Evolutionary conservation across 2,113 vertebrate species (phyloP).

Genomic region (Pao palembangensis): DNA sequence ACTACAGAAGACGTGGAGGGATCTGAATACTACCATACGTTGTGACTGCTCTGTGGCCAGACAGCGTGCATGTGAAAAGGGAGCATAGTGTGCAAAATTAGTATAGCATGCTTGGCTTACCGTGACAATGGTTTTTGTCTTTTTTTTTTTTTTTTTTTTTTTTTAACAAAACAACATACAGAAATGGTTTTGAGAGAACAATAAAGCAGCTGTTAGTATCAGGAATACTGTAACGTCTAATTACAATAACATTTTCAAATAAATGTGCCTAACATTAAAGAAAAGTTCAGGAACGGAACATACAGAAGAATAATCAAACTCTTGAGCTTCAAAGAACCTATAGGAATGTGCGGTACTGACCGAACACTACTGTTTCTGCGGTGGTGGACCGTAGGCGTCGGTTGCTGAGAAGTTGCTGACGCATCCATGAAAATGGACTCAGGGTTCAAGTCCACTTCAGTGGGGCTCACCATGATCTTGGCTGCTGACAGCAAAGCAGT

Average conservation of each 20-base stretch:
- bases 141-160: constrained; percentile 28
- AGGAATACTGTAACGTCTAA: constrained; percentile 26
- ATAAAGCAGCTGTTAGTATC: constrained; percentile 61
- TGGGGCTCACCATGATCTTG: constrained; percentile 99
- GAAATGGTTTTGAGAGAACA: constrained; percentile 65
- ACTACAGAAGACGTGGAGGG: constrained; percentile 62
- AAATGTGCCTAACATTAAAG: not conserved
- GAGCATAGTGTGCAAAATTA: constrained; percentile 62
- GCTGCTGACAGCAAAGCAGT: constrained; percentile 95
- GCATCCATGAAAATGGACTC: constrained; percentile 88
- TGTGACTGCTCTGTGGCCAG: constrained; percentile 62
- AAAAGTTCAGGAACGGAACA: not conserved
- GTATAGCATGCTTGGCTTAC: constrained; percentile 68
- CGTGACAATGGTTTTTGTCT: constrained; percentile 67
- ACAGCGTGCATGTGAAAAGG: constrained; percentile 69
- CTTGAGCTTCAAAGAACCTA: constrained; percentile 33
- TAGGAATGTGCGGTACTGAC: constrained; percentile 70
- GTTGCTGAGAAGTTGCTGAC: constrained; percentile 67
- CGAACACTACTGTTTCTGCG: constrained; percentile 89
- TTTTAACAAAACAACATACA: constrained; percentile 48
- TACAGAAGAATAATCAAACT: constrained; percentile 16
- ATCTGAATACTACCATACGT: constrained; percentile 72
- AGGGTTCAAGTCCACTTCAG: constrained; percentile 94
- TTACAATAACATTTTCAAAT: not conserved
- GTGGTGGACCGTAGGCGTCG: constrained; percentile 71